Evolutionary conservation across 2,113 vertebrate genomes (phyloP), one percentile per base, ranked within the genome.

Genomic region (Cephalopterus ornatus): DNA sequence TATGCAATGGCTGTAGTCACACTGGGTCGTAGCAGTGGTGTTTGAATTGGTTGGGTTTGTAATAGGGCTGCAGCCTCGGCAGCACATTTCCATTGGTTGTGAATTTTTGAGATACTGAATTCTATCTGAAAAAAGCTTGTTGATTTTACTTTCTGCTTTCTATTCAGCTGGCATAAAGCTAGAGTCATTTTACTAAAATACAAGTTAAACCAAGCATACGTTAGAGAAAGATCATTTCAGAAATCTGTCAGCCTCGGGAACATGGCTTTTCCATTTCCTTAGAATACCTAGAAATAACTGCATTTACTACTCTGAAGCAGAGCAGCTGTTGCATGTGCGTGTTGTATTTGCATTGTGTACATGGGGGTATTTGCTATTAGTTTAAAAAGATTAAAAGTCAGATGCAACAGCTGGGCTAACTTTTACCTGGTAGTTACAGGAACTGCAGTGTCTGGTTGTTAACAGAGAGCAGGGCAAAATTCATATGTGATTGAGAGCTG

Each of bases 171-270:
- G 41, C 55, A 65, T 88, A 75, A 86, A 88, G 58, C 85, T 82
- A 19, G 33, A 94, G 47, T 59, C 18, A 18, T 84, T 96, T 86
- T 73, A 84, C 68, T 91, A 47, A 93, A 83, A 94, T 77, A 62
- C 35, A 79, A 77, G 56, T 90, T 94, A 73, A 93, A 91, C 30
- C 4, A 3, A 91, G 90, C 67, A 81, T 67, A 61, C 55, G 11
- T 88, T 90, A 80, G 76, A 62, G 56, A 78, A 89, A 94, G 55
- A 86, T 73, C 10, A 71, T 67, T 93, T 94, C 76, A 67, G 95
- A 91, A 92, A 90, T 83, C 79, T 74, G 79, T 81, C 85, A 88
- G 22, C 61, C 65, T 77, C 83, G 59, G 72, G 61, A 95, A 44
- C 23, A 6, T 27, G 89, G 61, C 52, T 79, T 81, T 89, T 61